phyloP scores from a whole-genome alignment of 2,888 invertebrate species.

The Ellobium chinense region DNA sequence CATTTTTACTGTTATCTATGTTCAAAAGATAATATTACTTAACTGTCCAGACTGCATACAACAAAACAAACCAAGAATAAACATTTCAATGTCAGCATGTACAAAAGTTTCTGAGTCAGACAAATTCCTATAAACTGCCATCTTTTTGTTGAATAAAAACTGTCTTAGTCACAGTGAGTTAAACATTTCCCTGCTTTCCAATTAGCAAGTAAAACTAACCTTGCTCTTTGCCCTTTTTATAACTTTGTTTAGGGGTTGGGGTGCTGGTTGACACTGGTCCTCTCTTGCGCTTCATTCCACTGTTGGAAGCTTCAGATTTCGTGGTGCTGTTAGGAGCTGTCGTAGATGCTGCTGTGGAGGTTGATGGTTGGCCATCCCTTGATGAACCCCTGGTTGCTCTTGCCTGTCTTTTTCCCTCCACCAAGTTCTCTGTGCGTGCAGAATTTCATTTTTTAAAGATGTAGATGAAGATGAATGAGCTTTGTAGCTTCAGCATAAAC shows the following conservation, averaged over 20 bases:
- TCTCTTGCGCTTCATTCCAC: constrained; percentile 54
- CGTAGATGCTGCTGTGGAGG: not conserved
- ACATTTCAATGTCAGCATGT: too few species aligned
- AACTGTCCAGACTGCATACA: too few species aligned
- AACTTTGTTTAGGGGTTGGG: constrained; percentile 63
- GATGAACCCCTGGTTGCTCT: not conserved
- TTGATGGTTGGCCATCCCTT: not conserved
- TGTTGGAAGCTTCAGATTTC: constrained; percentile 10
- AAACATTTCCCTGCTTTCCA: not conserved
- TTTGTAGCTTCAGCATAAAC: too few species aligned
- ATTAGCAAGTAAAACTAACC: not conserved
- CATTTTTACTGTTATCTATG: too few species aligned
- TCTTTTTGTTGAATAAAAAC: too few species aligned
- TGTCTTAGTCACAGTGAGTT: too few species aligned
- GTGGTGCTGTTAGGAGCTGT: not conserved
- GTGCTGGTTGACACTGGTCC: constrained; percentile 68
- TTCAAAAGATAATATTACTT: too few species aligned
- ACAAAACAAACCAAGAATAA: too few species aligned
- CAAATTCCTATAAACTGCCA: too few species aligned
- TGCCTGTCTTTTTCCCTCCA: constrained; percentile 39
- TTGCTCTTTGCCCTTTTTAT: constrained; percentile 29
- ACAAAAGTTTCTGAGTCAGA: too few species aligned
- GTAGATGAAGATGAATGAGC: too few species aligned
- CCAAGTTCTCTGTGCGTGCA: constrained; percentile 40
- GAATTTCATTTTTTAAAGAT: too few species aligned